A percentile compares a stretch with the other conserved stretches of the same genome.
phyloP scores from a whole-genome alignment of 2,797 vertebrate genomes.

The Pelobates cultripes region DNA sequence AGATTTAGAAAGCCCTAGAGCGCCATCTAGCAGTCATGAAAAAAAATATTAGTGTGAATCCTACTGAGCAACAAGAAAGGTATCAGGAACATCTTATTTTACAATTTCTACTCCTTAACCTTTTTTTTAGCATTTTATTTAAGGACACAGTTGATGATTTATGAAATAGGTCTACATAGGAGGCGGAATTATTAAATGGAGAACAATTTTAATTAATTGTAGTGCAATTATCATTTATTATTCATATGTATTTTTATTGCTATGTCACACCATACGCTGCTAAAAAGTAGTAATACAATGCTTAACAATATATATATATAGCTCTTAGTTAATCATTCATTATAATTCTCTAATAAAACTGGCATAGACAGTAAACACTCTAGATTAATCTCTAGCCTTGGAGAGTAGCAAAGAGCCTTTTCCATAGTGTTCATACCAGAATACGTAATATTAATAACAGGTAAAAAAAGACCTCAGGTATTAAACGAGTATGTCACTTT shows the following conservation, averaged over 20 bases:
- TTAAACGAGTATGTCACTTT: too few relatives aligned
- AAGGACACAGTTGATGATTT: neutral
- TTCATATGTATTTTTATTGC: neutral
- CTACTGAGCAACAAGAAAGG: neutral
- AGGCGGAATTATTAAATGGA: neutral
- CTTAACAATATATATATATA: neutral
- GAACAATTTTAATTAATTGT: neutral
- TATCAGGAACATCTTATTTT: neutral
- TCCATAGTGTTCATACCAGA: too few relatives aligned
- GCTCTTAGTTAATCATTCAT: neutral
- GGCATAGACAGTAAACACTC: too few relatives aligned
- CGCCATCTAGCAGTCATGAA: neutral
- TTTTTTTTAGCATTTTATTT: neutral
- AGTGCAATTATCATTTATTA: slow-evolving; percentile 4
- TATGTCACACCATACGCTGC: too few relatives aligned
- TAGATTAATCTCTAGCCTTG: too few relatives aligned
- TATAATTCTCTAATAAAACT: neutral
- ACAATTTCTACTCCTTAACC: neutral
- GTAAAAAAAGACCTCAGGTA: too few relatives aligned
- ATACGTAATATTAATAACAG: too few relatives aligned
- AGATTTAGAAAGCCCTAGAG: neutral
- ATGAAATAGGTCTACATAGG: neutral
- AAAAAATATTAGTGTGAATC: neutral
- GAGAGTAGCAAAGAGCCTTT: too few relatives aligned
- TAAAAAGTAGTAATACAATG: neutral